Conservation (phyloP, 2,113 vertebrate species). For the Petrocephalus microphthalmus region DNA sequence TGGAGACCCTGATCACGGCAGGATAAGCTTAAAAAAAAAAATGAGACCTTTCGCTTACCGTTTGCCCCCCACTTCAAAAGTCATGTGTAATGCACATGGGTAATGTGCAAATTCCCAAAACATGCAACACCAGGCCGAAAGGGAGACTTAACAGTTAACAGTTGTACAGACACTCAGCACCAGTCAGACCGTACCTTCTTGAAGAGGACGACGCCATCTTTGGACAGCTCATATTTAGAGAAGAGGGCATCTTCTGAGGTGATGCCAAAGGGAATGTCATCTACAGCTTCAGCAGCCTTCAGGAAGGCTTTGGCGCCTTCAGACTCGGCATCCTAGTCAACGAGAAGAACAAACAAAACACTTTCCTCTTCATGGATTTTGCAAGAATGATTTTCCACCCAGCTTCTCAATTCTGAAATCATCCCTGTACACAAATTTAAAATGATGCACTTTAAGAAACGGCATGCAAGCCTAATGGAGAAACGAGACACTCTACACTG, state of each 20-base stretch:
- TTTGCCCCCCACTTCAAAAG: no score
- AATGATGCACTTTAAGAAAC: background rate
- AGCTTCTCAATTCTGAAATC: background rate
- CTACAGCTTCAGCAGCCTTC: slow-evolving; percentile 75
- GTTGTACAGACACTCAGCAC: background rate
- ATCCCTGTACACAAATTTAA: background rate
- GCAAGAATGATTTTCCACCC: background rate
- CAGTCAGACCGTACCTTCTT: slow-evolving; percentile 75
- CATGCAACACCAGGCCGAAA: background rate
- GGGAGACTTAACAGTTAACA: background rate
- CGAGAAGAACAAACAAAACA: background rate
- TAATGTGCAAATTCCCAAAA: background rate
- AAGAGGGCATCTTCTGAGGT: slow-evolving; percentile 68
- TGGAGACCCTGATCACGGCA: no score
- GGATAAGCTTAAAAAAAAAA: no score
- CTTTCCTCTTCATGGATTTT: background rate
- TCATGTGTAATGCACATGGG: no score
- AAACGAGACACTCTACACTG: background rate
- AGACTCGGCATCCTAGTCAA: slow-evolving; percentile 66
- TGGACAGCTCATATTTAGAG: slow-evolving; percentile 74
- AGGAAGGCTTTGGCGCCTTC: slow-evolving; percentile 73
- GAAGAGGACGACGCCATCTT: slow-evolving; percentile 81
- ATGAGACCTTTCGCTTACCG: no score
- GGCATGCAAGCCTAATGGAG: background rate
- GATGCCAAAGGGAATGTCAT: slow-evolving; percentile 86